These are phyloP conservation scores for Operophtera brumata DNA, from an alignment of 2,888 invertebrate species.

Conservation along the genomic window DNA sequence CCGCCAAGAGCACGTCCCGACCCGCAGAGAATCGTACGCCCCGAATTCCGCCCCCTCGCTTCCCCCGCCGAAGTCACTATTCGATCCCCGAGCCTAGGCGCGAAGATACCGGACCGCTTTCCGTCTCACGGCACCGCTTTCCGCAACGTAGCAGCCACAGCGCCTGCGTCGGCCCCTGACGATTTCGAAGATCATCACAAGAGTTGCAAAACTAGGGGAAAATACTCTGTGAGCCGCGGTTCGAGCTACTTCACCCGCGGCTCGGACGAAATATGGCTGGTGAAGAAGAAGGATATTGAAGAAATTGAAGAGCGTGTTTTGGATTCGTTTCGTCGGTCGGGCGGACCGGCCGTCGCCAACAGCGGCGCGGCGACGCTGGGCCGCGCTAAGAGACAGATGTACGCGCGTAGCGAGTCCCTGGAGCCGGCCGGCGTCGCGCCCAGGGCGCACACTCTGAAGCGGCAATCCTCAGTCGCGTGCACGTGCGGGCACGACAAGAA, in stretches of 20 bases:
- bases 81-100: slow-evolving; percentile 69
- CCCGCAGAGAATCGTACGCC: slow-evolving; percentile 71
- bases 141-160: slow-evolving; percentile 69
- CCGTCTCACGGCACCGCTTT: slow-evolving; percentile 75
- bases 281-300: slow-evolving; percentile 77
- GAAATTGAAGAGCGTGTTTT: slow-evolving; percentile 73
- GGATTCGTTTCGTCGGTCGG: slow-evolving; percentile 71
- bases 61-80: slow-evolving; percentile 68
- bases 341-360: slow-evolving; percentile 44
- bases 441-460: slow-evolving; percentile 63
- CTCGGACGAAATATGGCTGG: slow-evolving; percentile 75
- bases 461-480: slow-evolving; percentile 72
- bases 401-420: slow-evolving; percentile 69
- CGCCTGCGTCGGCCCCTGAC: slow-evolving; percentile 55
- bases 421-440: slow-evolving; percentile 63
- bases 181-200: slow-evolving; percentile 64
- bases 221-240: slow-evolving; percentile 70
- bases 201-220: slow-evolving; percentile 64
- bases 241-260: slow-evolving; percentile 74
- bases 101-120: slow-evolving; percentile 68
- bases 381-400: slow-evolving; percentile 61
- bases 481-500: slow-evolving; percentile 76
- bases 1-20: slow-evolving; percentile 59
- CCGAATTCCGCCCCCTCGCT: slow-evolving; percentile 70
- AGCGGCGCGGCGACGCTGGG: slow-evolving; percentile 58